A percentile compares a stretch with the other conserved stretches of the same genome.
Conservation (phyloP, 2,113 vertebrate species). For the Dipodomys spectabilis region DNA sequence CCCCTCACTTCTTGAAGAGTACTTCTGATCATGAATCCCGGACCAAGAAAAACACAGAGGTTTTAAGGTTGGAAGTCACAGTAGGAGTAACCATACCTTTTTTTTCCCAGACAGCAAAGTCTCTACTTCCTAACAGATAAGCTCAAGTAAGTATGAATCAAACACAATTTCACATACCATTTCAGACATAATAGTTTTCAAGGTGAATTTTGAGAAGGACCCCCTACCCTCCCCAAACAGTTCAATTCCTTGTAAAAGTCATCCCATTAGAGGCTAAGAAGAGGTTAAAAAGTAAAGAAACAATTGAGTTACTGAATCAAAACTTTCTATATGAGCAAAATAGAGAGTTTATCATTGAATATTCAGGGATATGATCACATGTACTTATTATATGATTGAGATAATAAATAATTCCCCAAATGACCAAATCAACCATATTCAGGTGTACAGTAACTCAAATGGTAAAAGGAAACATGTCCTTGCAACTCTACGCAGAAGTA, state of each 20-base stretch:
- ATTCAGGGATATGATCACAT: slow-evolving; percentile 13
- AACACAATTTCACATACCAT: neutral
- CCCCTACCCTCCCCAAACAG: neutral
- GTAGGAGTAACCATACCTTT: neutral
- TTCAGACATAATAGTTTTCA: neutral
- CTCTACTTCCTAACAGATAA: neutral
- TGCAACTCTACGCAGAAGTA: too few relatives aligned
- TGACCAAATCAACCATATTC: slow-evolving; percentile 48
- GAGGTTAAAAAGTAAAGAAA: neutral
- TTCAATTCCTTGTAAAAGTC: neutral
- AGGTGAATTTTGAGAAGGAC: slow-evolving; percentile 27
- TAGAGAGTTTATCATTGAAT: slow-evolving; percentile 12
- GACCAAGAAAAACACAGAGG: neutral
- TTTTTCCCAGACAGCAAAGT: neutral
- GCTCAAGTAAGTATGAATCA: neutral
- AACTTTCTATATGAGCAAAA: neutral
- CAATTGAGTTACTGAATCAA: neutral
- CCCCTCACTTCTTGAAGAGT: neutral
- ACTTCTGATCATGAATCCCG: neutral
- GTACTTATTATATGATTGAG: slow-evolving; percentile 4
- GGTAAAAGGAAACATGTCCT: too few relatives aligned
- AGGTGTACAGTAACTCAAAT: neutral
- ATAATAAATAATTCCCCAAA: neutral
- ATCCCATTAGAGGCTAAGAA: neutral
- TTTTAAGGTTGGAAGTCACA: neutral